Percentiles rank a stretch among this genome's conserved stretches.
Evolutionary conservation across 2,113 vertebrate genomes (phyloP).

Genomic region (Colossoma macropomum): DNA sequence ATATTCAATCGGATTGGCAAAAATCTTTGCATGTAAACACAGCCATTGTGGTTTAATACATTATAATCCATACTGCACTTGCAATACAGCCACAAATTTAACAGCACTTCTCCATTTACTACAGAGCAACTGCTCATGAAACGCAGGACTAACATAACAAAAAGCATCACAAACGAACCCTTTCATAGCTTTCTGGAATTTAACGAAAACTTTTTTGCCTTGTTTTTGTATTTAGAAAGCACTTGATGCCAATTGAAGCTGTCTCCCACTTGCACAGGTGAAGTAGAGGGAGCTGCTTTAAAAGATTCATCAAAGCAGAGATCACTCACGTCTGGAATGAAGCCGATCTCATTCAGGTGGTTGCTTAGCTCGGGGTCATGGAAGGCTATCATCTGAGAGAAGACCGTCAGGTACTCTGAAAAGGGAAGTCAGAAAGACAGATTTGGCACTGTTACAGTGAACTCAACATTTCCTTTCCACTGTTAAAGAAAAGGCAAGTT

Average conservation of each 20-base stretch:
- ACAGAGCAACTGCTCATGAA: neutral
- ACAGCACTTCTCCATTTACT: neutral
- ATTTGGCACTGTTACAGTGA: neutral
- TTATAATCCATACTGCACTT: neutral
- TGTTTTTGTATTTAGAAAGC: neutral
- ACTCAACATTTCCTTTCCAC: neutral
- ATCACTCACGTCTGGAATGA: conserved; percentile 98
- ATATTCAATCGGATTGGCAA: no score
- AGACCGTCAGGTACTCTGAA: conserved; percentile 96
- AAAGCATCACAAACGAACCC: neutral
- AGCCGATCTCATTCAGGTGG: conserved; percentile 98
- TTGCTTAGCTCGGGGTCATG: conserved; percentile 98
- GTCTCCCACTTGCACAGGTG: neutral
- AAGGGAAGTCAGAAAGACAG: conserved; percentile 35
- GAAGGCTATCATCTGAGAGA: conserved; percentile 99
- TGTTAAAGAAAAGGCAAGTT: neutral
- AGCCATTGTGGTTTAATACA: no score
- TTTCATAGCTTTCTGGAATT: neutral
- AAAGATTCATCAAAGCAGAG: neutral
- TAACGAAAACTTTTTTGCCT: neutral
- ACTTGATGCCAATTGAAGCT: neutral
- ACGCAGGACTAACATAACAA: neutral
- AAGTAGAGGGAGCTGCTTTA: neutral
- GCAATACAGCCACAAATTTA: neutral
- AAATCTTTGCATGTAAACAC: no score